Evolutionary conservation across 2,888 invertebrate species (phyloP), one percentile per base, ranked within the genome.

Genomic region (Synergus gifuensis): DNA sequence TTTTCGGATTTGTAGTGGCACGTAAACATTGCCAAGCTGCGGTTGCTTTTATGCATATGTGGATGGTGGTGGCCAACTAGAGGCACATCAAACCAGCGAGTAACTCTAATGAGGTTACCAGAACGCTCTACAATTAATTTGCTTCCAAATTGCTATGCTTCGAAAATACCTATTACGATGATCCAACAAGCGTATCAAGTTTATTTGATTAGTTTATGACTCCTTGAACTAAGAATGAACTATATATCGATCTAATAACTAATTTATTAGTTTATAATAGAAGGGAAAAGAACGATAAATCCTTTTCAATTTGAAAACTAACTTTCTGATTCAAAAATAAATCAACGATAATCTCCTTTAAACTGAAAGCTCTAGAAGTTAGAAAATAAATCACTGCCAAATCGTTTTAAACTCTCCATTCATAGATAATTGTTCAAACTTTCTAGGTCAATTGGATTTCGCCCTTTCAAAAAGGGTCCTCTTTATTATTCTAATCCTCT

Each of bases 51-150:
- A 49, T 49, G 28, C 46, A 67, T 67, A 69, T 36, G 54, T 49
- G 69, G 69, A 46, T 69, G 28, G 49, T 69, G 46, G 46, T 16
- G 49, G 49, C 36, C 11, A 69, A 69, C 69, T 54, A 83, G 69
- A 78, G 49, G 49, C 76, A 64, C 80, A 49, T 18, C 40, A 76
- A 80, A 42, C 58, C 81, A 81, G 82, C 80, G 82, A 86, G 81
- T 85, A 80, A 86, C 28, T 28, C 83, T 88, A 89, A 89, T 84
- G 87, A 89, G 88, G 89, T 90, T 89, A 89, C 87, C 88, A 85
- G 87, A 87, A 87, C 86, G 82, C 81, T 78, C 86, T 84, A 83
- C 87, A 86, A 89, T 89, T 88, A 89, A 89, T 89, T 89, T 86
- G 82, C 85, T 84, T 83, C 84, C 80, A 86, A 87, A 86, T 84